Percentiles rank a stretch among this genome's conserved stretches.
These are phyloP conservation scores for Melanerpes aurifrons DNA, from an alignment of 2,113 vertebrate species.

Conservation along the genomic window DNA sequence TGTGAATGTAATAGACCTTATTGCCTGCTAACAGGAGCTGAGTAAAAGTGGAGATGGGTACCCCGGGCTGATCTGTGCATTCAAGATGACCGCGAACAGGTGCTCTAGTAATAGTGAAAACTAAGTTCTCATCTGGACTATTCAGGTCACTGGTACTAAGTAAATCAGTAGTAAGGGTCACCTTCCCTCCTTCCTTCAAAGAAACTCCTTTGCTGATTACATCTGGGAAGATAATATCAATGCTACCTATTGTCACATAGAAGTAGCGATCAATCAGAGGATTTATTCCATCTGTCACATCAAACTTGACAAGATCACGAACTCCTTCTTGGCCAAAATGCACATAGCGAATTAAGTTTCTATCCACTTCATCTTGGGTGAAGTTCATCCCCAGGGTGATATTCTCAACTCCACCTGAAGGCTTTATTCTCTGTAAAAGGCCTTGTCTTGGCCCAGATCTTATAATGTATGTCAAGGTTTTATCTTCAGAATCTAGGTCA, in stretches of 20 bases:
- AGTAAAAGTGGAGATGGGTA: slow-evolving; percentile 89
- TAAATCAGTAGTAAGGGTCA: slow-evolving; percentile 93
- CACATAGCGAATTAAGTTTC: slow-evolving; percentile 83
- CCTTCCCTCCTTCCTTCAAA: slow-evolving; percentile 91
- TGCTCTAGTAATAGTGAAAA: slow-evolving; percentile 92
- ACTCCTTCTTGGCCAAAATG: slow-evolving; percentile 90
- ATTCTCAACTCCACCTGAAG: slow-evolving; percentile 80
- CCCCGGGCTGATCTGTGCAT: slow-evolving; percentile 88
- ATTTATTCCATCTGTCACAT: slow-evolving; percentile 94
- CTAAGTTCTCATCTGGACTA: slow-evolving; percentile 92
- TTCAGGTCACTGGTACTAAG: slow-evolving; percentile 95
- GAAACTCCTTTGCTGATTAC: slow-evolving; percentile 94
- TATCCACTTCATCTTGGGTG: slow-evolving; percentile 92
- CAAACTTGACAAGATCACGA: slow-evolving; percentile 95
- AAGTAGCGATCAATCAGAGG: slow-evolving; percentile 95
- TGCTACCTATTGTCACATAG: slow-evolving; percentile 88
- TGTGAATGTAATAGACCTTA: slow-evolving; percentile 95
- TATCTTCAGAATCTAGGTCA: slow-evolving; percentile 94
- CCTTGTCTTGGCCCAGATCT: slow-evolving; percentile 89
- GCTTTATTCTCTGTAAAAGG: slow-evolving; percentile 80
- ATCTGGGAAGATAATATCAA: slow-evolving; percentile 92
- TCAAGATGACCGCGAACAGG: slow-evolving; percentile 91
- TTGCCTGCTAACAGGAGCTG: slow-evolving; percentile 94
- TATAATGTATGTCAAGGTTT: slow-evolving; percentile 84
- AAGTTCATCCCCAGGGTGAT: slow-evolving; percentile 93